phyloP scores from a whole-genome alignment of 1,140 invertebrate species.

The Radopholus similis region DNA sequence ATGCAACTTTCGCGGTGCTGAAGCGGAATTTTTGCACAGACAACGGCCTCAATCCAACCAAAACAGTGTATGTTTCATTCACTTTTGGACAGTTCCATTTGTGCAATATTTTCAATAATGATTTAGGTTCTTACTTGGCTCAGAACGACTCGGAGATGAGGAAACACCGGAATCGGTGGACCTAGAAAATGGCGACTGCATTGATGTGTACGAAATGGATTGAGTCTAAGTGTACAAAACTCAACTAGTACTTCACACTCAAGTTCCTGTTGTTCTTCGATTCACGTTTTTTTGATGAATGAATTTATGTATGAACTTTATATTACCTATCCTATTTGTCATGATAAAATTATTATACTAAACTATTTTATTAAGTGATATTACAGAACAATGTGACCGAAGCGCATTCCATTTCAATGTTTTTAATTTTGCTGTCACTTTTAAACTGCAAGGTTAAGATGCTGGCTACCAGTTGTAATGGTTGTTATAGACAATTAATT shows the following conservation, averaged over 20 bases:
- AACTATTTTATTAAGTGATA: no score
- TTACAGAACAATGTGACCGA: no score
- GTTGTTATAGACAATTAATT: not conserved
- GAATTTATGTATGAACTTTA: no score
- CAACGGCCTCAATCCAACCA: constrained; percentile 6
- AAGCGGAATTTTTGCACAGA: constrained; percentile 22
- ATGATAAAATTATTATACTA: no score
- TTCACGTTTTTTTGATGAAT: no score
- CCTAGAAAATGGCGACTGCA: constrained; percentile 27
- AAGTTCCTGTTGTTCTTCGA: no score
- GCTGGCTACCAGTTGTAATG: no score
- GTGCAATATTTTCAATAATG: not conserved
- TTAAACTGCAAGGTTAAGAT: no score
- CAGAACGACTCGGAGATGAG: constrained; percentile 15
- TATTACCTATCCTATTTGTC: no score
- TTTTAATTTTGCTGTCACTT: no score
- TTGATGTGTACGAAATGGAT: constrained; percentile 21
- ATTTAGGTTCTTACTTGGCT: not conserved
- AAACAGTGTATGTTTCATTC: constrained; percentile 17
- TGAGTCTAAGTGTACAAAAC: not conserved
- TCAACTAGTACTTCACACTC: no score
- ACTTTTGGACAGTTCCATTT: not conserved
- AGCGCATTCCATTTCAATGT: no score
- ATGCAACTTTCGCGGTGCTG: constrained; percentile 5
- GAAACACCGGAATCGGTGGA: constrained; percentile 19